A percentile compares a stretch with the other conserved stretches of the same genome.
These are phyloP conservation scores for Sabellastarte sp. DNA, from an alignment of 2,888 invertebrate genomes.

Conservation along the genomic window DNA sequence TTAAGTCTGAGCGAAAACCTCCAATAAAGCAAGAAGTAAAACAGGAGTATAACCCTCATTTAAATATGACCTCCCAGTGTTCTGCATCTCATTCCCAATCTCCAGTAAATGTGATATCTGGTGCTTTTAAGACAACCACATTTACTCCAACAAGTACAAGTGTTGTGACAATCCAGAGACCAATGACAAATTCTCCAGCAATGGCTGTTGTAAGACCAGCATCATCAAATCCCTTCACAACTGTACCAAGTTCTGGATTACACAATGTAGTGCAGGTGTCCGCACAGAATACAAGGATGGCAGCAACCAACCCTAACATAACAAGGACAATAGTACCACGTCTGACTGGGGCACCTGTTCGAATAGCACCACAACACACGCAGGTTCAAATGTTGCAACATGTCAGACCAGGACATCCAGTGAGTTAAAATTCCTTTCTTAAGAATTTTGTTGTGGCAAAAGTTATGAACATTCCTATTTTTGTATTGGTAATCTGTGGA, in stretches of 20 bases:
- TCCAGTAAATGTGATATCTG: constrained; percentile 4
- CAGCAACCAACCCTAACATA: neutral
- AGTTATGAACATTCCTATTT: too few species aligned
- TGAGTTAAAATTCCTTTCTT: too few species aligned
- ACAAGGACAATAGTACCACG: neutral
- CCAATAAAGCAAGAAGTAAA: constrained; percentile 1
- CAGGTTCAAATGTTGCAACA: neutral
- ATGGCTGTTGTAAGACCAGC: constrained; percentile 17
- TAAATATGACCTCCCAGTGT: neutral
- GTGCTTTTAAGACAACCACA: constrained; percentile 1
- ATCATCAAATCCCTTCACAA: neutral
- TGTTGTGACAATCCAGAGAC: constrained; percentile 16
- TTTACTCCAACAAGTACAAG: constrained; percentile 8
- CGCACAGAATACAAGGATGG: too few species aligned
- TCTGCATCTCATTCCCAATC: too few species aligned
- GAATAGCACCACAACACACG: constrained; percentile 14
- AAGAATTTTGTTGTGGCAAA: too few species aligned
- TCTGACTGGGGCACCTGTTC: constrained; percentile 12
- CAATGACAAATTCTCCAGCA: constrained; percentile 13
- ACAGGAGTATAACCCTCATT: neutral
- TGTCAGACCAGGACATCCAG: too few species aligned
- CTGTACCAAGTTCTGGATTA: too few species aligned
- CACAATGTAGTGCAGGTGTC: too few species aligned
- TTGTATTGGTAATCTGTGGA: too few species aligned
- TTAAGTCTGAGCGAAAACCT: neutral